Percentiles rank a stretch among this genome's conserved stretches.
phyloP scores from a whole-genome alignment of 2,797 vertebrate genomes.

The Moxostoma hubbsi region DNA sequence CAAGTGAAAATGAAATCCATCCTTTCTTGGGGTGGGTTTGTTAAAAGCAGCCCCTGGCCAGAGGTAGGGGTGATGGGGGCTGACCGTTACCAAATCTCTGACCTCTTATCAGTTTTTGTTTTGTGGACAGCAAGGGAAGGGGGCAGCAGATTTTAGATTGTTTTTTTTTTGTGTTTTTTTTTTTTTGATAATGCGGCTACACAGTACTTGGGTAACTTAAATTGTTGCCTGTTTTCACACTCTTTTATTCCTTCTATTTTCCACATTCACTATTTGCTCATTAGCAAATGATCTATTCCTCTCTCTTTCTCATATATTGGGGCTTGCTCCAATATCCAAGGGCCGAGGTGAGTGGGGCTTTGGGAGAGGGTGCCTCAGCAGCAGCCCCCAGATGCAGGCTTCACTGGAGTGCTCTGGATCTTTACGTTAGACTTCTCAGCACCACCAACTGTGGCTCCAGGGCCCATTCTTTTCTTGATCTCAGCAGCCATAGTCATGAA shows the following conservation, averaged over 20 bases:
- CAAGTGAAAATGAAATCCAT: slow-evolving; percentile 88
- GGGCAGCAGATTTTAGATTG: slow-evolving; percentile 65
- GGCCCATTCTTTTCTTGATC: slow-evolving; percentile 99
- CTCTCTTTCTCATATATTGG: slow-evolving; percentile 55
- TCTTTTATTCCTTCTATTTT: slow-evolving; percentile 58
- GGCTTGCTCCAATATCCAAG: slow-evolving; percentile 51
- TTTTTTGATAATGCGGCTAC: slow-evolving; percentile 94
- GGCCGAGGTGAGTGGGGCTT: slow-evolving; percentile 24
- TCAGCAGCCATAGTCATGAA: slow-evolving; percentile 99
- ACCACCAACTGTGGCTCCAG: slow-evolving; percentile 92
- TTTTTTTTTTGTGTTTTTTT: slow-evolving; percentile 69
- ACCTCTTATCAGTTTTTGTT: slow-evolving; percentile 61
- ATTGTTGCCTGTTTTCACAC: slow-evolving; percentile 81
- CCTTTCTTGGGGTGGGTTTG: slow-evolving; percentile 70
- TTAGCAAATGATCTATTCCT: slow-evolving; percentile 56
- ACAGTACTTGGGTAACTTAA: slow-evolving; percentile 94
- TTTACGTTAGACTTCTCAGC: slow-evolving; percentile 94
- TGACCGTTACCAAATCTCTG: slow-evolving; percentile 56
- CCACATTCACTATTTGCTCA: slow-evolving; percentile 51
- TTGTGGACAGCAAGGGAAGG: slow-evolving; percentile 61
- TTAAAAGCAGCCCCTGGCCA: slow-evolving; percentile 51
- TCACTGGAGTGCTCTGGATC: slow-evolving; percentile 97
- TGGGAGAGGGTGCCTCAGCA: slow-evolving; percentile 86
- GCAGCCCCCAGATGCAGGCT: slow-evolving; percentile 94
- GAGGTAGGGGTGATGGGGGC: slow-evolving; percentile 11